Percentiles rank a stretch among this genome's conserved stretches.
Evolutionary conservation across 2,113 vertebrate species (phyloP).

Genomic region (Etheostoma spectabile): DNA sequence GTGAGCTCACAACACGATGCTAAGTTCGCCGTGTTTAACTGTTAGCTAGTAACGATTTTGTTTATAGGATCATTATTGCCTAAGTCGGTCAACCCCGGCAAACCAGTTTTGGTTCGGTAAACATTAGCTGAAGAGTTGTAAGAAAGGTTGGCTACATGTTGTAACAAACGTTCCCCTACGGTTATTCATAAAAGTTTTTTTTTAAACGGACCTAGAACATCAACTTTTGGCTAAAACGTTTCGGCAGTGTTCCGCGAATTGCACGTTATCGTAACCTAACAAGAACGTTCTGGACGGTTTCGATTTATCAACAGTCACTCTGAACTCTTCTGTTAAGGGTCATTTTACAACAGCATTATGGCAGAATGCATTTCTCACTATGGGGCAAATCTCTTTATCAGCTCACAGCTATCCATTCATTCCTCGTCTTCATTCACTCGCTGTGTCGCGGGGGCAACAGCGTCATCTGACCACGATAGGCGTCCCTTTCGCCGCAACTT

Average conservation of each 20-base stretch:
- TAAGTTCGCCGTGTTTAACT: background rate
- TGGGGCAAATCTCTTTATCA: background rate
- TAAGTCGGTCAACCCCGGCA: background rate
- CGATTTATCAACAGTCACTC: background rate
- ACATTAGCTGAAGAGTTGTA: background rate
- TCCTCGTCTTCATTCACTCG: background rate
- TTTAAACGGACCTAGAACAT: background rate
- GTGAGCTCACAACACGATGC: slow-evolving; percentile 8
- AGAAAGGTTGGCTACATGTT: background rate
- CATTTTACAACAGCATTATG: background rate
- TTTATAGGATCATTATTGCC: background rate
- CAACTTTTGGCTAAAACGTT: background rate
- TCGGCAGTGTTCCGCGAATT: background rate
- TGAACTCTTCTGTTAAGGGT: background rate
- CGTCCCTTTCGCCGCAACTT: background rate
- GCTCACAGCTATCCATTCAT: background rate
- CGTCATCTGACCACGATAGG: background rate
- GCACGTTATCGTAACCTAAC: background rate
- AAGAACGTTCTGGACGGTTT: background rate
- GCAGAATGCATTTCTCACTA: background rate
- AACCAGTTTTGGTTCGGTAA: background rate
- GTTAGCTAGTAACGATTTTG: background rate
- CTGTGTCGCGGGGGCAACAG: background rate
- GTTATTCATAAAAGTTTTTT: background rate
- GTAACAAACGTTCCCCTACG: background rate